A percentile compares a stretch with the other conserved stretches of the same genome.
Conservation (phyloP, 2,113 vertebrate genomes). For the Psittacara wagleri region DNA sequence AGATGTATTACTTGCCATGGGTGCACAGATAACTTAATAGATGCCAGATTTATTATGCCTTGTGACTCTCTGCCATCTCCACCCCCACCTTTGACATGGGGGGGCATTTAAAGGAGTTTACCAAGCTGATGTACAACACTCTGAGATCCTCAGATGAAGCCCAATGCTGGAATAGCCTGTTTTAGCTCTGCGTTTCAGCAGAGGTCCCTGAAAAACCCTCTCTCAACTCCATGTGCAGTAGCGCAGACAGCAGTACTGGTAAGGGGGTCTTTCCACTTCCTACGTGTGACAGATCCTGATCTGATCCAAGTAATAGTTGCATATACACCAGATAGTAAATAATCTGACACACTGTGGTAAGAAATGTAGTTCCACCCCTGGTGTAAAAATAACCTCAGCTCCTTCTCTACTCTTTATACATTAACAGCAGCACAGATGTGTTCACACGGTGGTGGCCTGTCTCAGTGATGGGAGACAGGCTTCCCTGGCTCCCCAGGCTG, state of each 20-base stretch:
- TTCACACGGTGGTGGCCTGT: too few relatives aligned
- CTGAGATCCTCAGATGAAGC: not conserved
- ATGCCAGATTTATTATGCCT: not conserved
- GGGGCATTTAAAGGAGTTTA: not conserved
- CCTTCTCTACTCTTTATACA: not conserved
- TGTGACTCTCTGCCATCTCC: not conserved
- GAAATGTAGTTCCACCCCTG: not conserved
- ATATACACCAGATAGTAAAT: not conserved
- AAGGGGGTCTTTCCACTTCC: not conserved
- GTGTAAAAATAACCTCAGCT: not conserved
- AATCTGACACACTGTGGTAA: not conserved
- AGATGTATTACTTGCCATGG: not conserved
- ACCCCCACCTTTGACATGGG: not conserved
- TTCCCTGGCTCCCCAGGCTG: not conserved
- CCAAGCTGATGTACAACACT: not conserved
- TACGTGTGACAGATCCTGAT: not conserved
- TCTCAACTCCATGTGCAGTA: not conserved
- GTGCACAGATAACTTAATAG: not conserved
- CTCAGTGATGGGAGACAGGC: not conserved
- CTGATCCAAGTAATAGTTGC: not conserved
- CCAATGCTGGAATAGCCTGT: not conserved
- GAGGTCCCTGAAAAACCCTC: not conserved
- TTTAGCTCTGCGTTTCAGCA: not conserved
- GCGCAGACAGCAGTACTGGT: not conserved
- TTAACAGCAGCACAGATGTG: too few relatives aligned